These are phyloP conservation scores for Syngnathus acus DNA, from an alignment of 2,797 vertebrate species.

Conservation along the genomic window DNA sequence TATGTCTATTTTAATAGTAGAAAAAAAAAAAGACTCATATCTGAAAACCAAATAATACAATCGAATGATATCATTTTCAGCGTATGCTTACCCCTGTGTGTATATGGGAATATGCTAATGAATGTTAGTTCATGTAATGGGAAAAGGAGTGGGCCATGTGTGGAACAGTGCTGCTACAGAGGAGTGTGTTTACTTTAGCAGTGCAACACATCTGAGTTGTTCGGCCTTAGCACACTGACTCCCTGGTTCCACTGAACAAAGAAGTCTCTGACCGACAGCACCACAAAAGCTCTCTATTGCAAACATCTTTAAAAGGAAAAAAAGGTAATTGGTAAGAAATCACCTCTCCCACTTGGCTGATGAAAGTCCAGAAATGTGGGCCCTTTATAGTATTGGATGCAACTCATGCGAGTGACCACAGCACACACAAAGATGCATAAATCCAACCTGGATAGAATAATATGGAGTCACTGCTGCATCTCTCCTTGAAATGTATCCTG, in stretches of 20 bases:
- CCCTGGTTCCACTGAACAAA: conserved; percentile 45
- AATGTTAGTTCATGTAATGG: neutral
- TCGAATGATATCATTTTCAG: neutral
- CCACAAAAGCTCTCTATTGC: conserved; percentile 38
- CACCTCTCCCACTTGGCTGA: conserved; percentile 20
- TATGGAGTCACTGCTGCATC: conserved; percentile 18
- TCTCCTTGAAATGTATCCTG: conserved; percentile 11
- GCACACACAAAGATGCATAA: conserved; percentile 7
- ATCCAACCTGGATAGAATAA: conserved; percentile 25
- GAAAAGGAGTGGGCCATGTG: conserved; percentile 3
- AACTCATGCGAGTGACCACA: neutral
- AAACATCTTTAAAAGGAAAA: conserved; percentile 21
- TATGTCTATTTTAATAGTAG: neutral
- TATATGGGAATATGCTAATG: conserved; percentile 1
- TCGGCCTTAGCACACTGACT: conserved; percentile 27
- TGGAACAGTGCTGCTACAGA: conserved; percentile 21
- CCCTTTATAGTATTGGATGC: conserved; percentile 10
- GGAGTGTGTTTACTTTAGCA: conserved; percentile 43
- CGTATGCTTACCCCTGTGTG: neutral
- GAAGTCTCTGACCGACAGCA: conserved; percentile 40
- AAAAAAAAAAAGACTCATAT: neutral
- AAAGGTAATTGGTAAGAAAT: conserved; percentile 3
- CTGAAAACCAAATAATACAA: neutral
- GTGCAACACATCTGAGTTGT: conserved; percentile 21
- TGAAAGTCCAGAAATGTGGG: conserved; percentile 27